These are phyloP conservation scores for Argynnis bischoffii DNA, from an alignment of 2,888 invertebrate species.

Conservation along the genomic window DNA sequence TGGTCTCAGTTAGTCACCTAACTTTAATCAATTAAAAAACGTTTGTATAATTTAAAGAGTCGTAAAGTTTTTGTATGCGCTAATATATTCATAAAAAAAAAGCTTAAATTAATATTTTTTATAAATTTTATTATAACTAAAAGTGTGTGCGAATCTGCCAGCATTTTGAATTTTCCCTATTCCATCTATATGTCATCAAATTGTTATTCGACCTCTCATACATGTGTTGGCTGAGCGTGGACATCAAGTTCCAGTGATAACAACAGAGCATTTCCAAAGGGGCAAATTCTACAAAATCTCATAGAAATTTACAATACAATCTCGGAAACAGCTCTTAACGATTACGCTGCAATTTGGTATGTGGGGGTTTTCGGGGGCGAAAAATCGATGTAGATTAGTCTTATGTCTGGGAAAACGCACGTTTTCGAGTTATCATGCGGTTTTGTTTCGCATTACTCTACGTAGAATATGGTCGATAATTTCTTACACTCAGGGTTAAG, in stretches of 20 bases:
- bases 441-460: no score
- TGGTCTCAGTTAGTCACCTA: neutral
- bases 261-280: conserved; percentile 45
- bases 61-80: neutral
- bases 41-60: neutral
- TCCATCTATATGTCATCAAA: conserved; percentile 53
- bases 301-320: conserved; percentile 51
- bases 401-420: no score
- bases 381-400: no score
- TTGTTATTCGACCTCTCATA: conserved; percentile 49
- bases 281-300: conserved; percentile 46
- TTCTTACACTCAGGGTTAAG: no score
- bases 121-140: neutral
- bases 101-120: neutral
- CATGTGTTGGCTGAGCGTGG: conserved; percentile 49
- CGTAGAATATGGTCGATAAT: no score
- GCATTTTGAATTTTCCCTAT: conserved; percentile 47
- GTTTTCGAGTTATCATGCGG: no score
- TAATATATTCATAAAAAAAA: conserved; percentile 2
- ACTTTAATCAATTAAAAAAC: neutral
- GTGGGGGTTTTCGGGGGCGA: no score
- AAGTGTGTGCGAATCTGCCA: conserved; percentile 39
- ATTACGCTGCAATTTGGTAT: no score
- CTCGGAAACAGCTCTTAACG: no score
- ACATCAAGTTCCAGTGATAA: conserved; percentile 49